Evolutionary conservation across 2,888 invertebrate species (phyloP), one percentile per base, ranked within the genome.

Genomic region (Griposia aprilina): DNA sequence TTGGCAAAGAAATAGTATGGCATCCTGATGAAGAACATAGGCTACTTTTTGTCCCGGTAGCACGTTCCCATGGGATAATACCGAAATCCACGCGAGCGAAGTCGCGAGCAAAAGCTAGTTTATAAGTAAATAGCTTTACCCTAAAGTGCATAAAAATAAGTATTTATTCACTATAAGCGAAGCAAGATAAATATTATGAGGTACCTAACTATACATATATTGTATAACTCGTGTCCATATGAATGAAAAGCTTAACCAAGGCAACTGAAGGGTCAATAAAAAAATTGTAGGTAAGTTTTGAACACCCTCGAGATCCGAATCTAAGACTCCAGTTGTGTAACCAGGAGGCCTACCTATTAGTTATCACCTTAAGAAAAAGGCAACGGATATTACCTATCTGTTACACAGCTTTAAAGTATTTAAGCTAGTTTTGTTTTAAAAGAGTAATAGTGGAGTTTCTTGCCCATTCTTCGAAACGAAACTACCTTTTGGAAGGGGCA

Each of bases 361-460:
- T 30, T 10, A 17, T 30, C 20, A 30, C 6, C 45, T 50, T 30
- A 6, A 55, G 6, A 20, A 57, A 78, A 30, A 74, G 5, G 3
- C 50, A 65, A 30, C 11, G 23, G 11, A 50, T 57, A 30, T 36
- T 23, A 2, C n/a, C n/a, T n/a, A n/a, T 11, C 36, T 8, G 15
- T 48, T 8, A 20, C 30, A 75, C n/a, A 60, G 3, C 4, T 59
- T 13, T 13, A 17, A n/a, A 41, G 30, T 41, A 41, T 45, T 15
- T n/a, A 79, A 30, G 67, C 20, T 6, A 65, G n/a, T 55, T 62
- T 72, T 8, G 17, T 30, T 75, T 52, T n/a, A 20, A 36, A 36
- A 36, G 30, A 36, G 30, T 36, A 36, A 36, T 3, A 3, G 30
- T 36, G 30, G 30, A 36, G 30, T 36, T 36, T 36, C 30, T 36